Evolutionary conservation across 2,888 invertebrate genomes (phyloP).

Genomic region (Dusona sp.): DNA sequence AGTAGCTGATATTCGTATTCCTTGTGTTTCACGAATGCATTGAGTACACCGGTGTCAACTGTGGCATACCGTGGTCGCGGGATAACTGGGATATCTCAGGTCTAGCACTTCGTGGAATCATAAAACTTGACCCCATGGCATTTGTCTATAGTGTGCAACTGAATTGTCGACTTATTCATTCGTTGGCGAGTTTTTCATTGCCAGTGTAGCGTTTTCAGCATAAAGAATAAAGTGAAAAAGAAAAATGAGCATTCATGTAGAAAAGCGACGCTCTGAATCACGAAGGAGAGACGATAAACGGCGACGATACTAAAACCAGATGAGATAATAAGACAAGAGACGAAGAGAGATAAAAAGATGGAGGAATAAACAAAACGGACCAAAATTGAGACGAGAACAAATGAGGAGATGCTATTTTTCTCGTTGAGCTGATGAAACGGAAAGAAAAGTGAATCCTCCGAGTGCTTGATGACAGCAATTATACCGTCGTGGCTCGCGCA

Average conservation of each 20-base stretch:
- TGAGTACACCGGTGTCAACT: slow-evolving; percentile 44
- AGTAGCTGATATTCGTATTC: slow-evolving; percentile 10
- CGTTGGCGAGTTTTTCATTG: slow-evolving; percentile 53
- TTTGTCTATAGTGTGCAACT: slow-evolving; percentile 65
- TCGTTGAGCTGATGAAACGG: slow-evolving; percentile 31
- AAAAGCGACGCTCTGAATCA: slow-evolving; percentile 30
- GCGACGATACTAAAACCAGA: slow-evolving; percentile 41
- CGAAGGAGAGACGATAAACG: slow-evolving; percentile 32
- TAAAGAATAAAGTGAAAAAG: slow-evolving; percentile 33
- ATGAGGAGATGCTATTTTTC: slow-evolving; percentile 24
- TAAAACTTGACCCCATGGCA: slow-evolving; percentile 71
- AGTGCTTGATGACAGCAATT: slow-evolving; percentile 62
- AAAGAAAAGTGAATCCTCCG: slow-evolving; percentile 47
- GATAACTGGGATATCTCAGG: slow-evolving; percentile 23
- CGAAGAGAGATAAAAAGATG: slow-evolving; percentile 48
- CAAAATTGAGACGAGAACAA: slow-evolving; percentile 40
- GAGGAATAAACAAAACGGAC: slow-evolving; percentile 3
- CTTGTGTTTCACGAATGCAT: slow-evolving; percentile 45
- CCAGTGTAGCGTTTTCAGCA: slow-evolving; percentile 28
- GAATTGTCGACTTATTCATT: slow-evolving; percentile 72
- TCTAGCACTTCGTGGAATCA: slow-evolving; percentile 67
- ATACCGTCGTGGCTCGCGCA: no score
- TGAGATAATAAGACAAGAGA: slow-evolving; percentile 35
- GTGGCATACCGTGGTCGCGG: slow-evolving; percentile 10
- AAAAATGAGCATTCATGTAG: slow-evolving; percentile 25